phyloP scores from a whole-genome alignment of 2,888 invertebrate species.

The Plemyria rubiginata region DNA sequence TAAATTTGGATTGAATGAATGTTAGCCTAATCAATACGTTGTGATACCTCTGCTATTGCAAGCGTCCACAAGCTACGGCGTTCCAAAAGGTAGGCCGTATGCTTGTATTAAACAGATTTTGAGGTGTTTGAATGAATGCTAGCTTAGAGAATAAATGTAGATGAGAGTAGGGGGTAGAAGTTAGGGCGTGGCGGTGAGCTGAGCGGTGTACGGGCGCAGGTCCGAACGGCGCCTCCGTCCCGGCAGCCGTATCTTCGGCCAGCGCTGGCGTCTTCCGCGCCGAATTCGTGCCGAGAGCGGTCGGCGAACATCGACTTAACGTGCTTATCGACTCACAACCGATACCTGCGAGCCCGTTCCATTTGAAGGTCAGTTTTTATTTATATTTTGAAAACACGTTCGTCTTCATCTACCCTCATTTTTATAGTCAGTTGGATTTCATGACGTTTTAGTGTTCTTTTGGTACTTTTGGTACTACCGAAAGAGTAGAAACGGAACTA shows the following conservation, averaged over 20 bases:
- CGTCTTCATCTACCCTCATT: background rate
- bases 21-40: background rate
- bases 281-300: slow-evolving; percentile 95
- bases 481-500: too few relatives aligned
- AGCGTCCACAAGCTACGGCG: too few relatives aligned
- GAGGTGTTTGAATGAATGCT: background rate
- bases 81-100: too few relatives aligned
- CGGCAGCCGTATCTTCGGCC: slow-evolving; percentile 94
- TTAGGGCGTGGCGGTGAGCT: slow-evolving; percentile 78
- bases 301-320: slow-evolving; percentile 96
- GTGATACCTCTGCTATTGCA: too few relatives aligned
- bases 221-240: slow-evolving; percentile 95
- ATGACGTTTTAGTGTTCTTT: too few relatives aligned
- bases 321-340: slow-evolving; percentile 93
- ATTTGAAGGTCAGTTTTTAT: slow-evolving; percentile 88
- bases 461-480: too few relatives aligned
- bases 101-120: too few relatives aligned
- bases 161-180: slow-evolving; percentile 25
- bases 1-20: background rate
- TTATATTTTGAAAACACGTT: background rate
- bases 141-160: background rate
- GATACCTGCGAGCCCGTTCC: slow-evolving; percentile 96
- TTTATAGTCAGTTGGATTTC: background rate
- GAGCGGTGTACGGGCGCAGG: slow-evolving; percentile 85
- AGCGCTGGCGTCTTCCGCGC: slow-evolving; percentile 93